Percentiles rank a stretch among this genome's conserved stretches.
Conservation (phyloP, 2,888 invertebrate genomes). For the Macrosiphum euphorbiae region DNA sequence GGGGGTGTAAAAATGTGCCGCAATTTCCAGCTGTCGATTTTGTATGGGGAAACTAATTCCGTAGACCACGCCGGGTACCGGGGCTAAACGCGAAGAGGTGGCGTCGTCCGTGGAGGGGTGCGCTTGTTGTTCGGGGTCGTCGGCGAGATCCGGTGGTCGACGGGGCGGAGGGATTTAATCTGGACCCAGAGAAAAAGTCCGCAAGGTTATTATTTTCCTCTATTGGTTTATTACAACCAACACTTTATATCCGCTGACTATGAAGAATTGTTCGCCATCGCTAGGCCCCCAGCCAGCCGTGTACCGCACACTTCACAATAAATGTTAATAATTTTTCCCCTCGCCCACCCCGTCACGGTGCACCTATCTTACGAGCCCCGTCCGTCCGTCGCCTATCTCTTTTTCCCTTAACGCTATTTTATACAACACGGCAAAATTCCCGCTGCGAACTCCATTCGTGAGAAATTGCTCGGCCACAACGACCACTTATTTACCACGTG, state of each 20-base stretch:
- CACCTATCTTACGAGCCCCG: not conserved
- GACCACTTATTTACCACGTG: slow-evolving; percentile 14
- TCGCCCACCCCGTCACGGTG: not conserved
- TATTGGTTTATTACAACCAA: slow-evolving; percentile 63
- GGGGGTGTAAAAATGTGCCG: slow-evolving; percentile 23
- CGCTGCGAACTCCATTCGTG: slow-evolving; percentile 38
- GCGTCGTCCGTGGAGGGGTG: not conserved
- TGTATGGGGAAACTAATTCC: slow-evolving; percentile 46
- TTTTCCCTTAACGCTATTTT: slow-evolving; percentile 27
- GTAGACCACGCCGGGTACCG: not conserved
- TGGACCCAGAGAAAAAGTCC: slow-evolving; percentile 61
- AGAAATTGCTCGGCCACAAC: slow-evolving; percentile 25
- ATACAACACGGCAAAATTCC: slow-evolving; percentile 16
- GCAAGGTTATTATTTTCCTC: slow-evolving; percentile 61
- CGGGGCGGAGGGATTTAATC: slow-evolving; percentile 55
- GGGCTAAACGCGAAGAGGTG: not conserved
- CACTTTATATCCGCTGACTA: slow-evolving; percentile 65
- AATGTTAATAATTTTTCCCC: slow-evolving; percentile 55
- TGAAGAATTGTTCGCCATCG: slow-evolving; percentile 61
- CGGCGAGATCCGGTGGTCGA: not conserved
- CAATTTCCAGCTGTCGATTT: slow-evolving; percentile 38
- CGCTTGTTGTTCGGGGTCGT: not conserved
- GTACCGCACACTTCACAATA: slow-evolving; percentile 28
- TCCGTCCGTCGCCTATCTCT: not conserved
- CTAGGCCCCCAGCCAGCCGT: not conserved